phyloP scores from a whole-genome alignment of 2,888 invertebrate genomes.

The Drosophila lacicola region DNA sequence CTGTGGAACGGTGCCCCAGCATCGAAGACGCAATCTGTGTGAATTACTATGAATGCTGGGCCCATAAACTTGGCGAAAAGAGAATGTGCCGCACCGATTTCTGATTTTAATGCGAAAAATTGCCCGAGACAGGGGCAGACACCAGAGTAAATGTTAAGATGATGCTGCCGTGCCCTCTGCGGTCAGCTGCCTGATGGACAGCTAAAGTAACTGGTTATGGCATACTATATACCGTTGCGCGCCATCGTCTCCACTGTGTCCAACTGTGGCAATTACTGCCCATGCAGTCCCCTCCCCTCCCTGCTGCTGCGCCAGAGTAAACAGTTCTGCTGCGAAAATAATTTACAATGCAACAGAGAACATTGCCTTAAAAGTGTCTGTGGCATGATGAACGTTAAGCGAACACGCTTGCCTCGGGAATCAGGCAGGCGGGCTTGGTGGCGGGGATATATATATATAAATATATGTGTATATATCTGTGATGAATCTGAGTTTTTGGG shows the following conservation, averaged over 20 bases:
- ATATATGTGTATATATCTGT: not conserved
- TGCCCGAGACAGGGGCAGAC: conserved; percentile 35
- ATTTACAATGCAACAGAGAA: conserved; percentile 53
- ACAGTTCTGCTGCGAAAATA: conserved; percentile 57
- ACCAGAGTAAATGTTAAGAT: conserved; percentile 32
- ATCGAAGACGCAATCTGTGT: conserved; percentile 71
- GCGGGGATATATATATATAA: too few species aligned
- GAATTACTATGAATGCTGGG: conserved; percentile 71
- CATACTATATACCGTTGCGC: conserved; percentile 64
- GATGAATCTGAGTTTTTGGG: conserved; percentile 44
- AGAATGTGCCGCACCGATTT: conserved; percentile 73
- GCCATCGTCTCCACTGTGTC: conserved; percentile 16
- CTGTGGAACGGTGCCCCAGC: conserved; percentile 38
- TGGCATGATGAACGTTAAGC: conserved; percentile 62
- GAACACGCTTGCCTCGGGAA: conserved; percentile 63
- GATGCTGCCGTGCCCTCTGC: conserved; percentile 73
- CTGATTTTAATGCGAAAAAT: conserved; percentile 61
- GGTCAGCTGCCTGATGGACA: conserved; percentile 79
- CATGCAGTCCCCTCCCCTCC: not conserved
- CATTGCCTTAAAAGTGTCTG: conserved; percentile 52
- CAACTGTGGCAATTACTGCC: conserved; percentile 76
- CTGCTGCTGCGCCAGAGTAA: conserved; percentile 24
- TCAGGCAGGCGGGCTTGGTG: not conserved
- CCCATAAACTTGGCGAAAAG: conserved; percentile 70
- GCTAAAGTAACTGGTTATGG: conserved; percentile 69